Base-by-base conservation (phyloP, 1,140 invertebrate species). In the Pogonus chalceus region DNA sequence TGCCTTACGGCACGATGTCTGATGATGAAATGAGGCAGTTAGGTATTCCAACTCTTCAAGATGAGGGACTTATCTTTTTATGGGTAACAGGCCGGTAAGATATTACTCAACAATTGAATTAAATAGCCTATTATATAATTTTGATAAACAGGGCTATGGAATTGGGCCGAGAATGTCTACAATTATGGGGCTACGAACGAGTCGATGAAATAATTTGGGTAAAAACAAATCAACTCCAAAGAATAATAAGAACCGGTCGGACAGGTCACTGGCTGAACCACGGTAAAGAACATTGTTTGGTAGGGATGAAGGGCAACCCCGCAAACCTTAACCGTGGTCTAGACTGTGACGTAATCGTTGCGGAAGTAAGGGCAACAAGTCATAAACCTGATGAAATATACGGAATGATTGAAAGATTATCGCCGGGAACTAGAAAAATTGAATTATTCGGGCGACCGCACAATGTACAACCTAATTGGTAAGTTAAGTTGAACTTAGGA, bases 321-420 rank as follows among this genome's bases (percentile, higher is more conserved):
- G 80, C 86, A 53, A 85, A 89, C 65, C 77, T 96, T 14, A 98
- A 98, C 74, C 78, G 90, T 31, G 93, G 95, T 0, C 72, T 98
- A 9, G 96, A 98, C 71, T 96, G 93, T 70, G 95, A 98, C 73
- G 94, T 98, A 7, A 96, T 98, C 56, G 96, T 98, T 0, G 93
- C 95, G 0, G 96, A 98, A 79, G 95, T 98, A 0, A 74, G 96
- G 49, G 95, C 94, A 2, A 98, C 95, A 0, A 95, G 90, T 63
- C 95, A 98, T 68, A 98, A 98, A 71, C 95, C 95, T 0, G 95
- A 98, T 73, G 95, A 98, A 76, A 95, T 98, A 60, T 98, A 98
- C 71, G 95, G 88, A 12, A 90, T 91, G 50, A 90, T 91, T 54
- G 87, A 92, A 65, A 69, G 89, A 50, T 77, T 92, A 47, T 90